Evolutionary conservation across 2,888 invertebrate genomes (phyloP), one percentile per base, ranked within the genome.

Genomic region (Synanthedon vespiformis): DNA sequence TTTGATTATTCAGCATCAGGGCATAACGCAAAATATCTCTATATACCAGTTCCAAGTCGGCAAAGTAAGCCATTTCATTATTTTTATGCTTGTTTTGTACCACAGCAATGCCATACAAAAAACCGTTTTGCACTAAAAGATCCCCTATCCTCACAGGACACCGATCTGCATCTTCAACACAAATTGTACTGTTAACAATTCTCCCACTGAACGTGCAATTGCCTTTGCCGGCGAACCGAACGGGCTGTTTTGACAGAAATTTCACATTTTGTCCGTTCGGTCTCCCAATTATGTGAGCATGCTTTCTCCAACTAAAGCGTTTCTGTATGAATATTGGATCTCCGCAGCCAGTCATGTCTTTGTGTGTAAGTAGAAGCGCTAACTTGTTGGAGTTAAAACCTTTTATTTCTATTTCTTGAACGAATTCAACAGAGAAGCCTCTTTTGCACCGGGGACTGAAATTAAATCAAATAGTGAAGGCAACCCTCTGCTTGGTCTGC

Each of bases 121-220:
- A 40, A 18, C 27, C 49, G 16, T 40, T 34, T 40, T 52, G 52
- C 13, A 52, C 22, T 14, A 52, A 18, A 40, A 52, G 49, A 40
- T 52, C 52, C 18, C 52, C 52, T 12, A 47, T 14, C 6, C 27
- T 49, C 18, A 52, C 49, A 40, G 52, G 52, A 52, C 52, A 52
- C 12, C 49, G 48, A 4, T 40, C 18, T 12, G 11, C 27, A 11
- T 48, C 18, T 22, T 40, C 40, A 22, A 49, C 49, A 52, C 52
- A 52, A 48, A 52, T 52, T 4, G 49, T 27, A 11, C 6, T 44
- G 2, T 44, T 44, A 13, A 44, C 44, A 44, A 13, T n/a, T 44
- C 6, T 44, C 2, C 44, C 44, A 13, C 44, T 44, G n/a, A 13
- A 14, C 8, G 50, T 50, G 18, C 44, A 52, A 8, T 40, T 47